Evolutionary conservation across 2,888 invertebrate species (phyloP).

Genomic region (Doris montereyensis): DNA sequence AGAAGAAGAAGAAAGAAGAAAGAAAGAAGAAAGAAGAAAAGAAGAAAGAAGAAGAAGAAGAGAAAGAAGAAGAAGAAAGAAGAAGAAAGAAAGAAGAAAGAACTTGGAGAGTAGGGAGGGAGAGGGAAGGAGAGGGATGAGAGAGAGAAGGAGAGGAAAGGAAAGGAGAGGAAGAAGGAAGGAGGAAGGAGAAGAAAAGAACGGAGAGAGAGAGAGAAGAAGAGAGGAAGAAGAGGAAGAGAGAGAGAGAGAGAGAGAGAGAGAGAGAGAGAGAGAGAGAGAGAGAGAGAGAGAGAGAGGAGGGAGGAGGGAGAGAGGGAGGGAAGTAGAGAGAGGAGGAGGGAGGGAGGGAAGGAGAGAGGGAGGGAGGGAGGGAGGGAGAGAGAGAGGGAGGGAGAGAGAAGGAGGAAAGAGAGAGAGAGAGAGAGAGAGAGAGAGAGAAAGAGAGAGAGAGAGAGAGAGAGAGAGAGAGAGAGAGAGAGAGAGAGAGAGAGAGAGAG

Average conservation of each 20-base stretch:
- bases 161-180: background rate
- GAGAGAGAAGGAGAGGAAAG: background rate
- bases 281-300: constrained; percentile 23
- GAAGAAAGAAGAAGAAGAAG: background rate
- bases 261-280: constrained; percentile 25
- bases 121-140: background rate
- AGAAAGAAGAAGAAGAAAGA: background rate
- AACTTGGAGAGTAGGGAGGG: background rate
- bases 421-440: background rate
- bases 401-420: background rate
- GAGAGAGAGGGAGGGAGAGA: background rate
- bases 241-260: constrained; percentile 21
- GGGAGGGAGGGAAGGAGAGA: constrained; percentile 6
- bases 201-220: background rate
- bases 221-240: background rate
- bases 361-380: constrained; percentile 6
- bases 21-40: background rate
- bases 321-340: background rate
- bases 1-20: background rate
- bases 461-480: background rate
- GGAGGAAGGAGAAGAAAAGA: background rate
- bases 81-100: background rate
- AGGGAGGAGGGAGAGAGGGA: background rate
- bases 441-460: background rate
- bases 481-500: constrained; percentile 21